These are phyloP conservation scores for Imbricaverruca yamaguchii DNA, from an alignment of 2,888 invertebrate genomes.

Conservation along the genomic window DNA sequence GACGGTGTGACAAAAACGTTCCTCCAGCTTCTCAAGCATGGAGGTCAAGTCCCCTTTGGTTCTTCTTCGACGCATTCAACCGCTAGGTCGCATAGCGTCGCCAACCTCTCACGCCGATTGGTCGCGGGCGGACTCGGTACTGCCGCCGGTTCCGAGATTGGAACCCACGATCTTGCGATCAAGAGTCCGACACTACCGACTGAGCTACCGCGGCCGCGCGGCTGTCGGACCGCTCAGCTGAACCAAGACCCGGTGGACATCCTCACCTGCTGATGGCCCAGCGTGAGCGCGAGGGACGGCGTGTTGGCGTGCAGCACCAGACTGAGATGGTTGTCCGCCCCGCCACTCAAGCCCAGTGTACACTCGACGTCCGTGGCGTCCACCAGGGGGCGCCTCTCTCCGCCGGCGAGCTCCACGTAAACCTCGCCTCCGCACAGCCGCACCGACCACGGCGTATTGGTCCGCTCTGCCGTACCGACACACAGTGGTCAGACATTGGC, in stretches of 20 bases:
- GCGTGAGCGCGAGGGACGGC: neutral
- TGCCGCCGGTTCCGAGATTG: too few relatives aligned
- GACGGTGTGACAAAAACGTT: too few relatives aligned
- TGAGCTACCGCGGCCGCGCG: too few relatives aligned
- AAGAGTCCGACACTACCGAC: too few relatives aligned
- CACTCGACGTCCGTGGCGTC: neutral
- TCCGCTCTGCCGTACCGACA: neutral
- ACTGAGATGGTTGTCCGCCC: neutral
- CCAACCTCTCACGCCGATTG: too few relatives aligned
- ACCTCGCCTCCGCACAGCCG: neutral
- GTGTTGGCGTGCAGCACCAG: slow-evolving; percentile 17
- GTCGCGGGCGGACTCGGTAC: too few relatives aligned
- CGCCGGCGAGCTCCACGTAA: neutral
- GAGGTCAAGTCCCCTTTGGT: too few relatives aligned
- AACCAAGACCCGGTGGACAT: slow-evolving; percentile 42
- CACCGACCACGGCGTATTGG: neutral
- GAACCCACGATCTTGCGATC: too few relatives aligned
- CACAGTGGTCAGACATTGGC: too few relatives aligned
- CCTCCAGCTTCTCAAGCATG: too few relatives aligned
- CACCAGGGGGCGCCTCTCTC: neutral
- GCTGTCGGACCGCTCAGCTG: neutral
- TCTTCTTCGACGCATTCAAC: too few relatives aligned
- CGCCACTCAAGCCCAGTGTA: neutral
- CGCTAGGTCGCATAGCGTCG: too few relatives aligned
- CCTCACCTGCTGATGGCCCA: slow-evolving; percentile 16